These are phyloP conservation scores for Cantharis rustica DNA, from an alignment of 2,888 invertebrate species.

Conservation along the genomic window DNA sequence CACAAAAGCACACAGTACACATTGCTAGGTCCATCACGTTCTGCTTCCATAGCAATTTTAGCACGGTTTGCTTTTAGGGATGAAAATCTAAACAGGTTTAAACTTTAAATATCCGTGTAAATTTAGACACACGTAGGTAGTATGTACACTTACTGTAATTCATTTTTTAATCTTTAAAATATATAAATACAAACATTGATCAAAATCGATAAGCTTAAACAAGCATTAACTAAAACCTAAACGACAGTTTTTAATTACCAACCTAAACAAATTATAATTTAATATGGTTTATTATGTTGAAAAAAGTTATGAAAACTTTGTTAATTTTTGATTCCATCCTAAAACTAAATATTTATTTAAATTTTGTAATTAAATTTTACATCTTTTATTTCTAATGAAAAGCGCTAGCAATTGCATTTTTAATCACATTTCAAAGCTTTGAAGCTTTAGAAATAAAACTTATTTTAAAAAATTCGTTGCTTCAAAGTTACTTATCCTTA, in stretches of 20 bases:
- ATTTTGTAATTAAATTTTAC: neutral
- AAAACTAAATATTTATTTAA: neutral
- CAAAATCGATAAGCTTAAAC: neutral
- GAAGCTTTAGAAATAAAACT: neutral
- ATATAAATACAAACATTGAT: neutral
- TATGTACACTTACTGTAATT: neutral
- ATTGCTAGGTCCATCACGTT: slow-evolving; percentile 25
- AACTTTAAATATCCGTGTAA: neutral
- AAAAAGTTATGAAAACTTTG: neutral
- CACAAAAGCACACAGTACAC: slow-evolving; percentile 21
- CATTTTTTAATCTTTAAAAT: neutral
- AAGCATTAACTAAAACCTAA: neutral
- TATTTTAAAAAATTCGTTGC: neutral
- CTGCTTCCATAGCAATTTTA: slow-evolving; percentile 24
- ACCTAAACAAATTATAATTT: neutral
- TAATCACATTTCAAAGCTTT: neutral
- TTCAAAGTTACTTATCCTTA: neutral
- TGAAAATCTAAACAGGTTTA: slow-evolving; percentile 2
- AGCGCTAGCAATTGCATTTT: neutral
- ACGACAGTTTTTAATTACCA: neutral
- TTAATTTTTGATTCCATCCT: neutral
- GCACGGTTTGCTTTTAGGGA: slow-evolving; percentile 14
- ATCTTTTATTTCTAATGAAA: neutral
- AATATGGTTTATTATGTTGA: neutral
- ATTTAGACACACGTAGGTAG: neutral